These are phyloP conservation scores for Himalopsyche kuldschensis DNA, from an alignment of 2,888 invertebrate genomes.

Conservation along the genomic window DNA sequence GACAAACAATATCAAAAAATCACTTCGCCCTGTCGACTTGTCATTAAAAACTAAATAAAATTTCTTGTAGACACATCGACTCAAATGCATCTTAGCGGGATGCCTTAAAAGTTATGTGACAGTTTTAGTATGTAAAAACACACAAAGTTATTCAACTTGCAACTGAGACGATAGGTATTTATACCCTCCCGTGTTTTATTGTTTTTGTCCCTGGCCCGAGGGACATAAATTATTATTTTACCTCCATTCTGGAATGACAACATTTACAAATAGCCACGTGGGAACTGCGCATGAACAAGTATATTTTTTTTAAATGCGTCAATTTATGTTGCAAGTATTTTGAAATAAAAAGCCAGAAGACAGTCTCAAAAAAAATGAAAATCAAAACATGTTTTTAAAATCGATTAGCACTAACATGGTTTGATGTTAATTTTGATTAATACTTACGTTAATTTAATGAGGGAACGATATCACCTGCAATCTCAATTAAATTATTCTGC, in stretches of 20 bases:
- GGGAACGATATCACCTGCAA: too few relatives aligned
- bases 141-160: conserved; percentile 6
- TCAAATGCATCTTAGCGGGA: conserved; percentile 11
- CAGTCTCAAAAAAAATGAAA: too few relatives aligned
- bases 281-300: too few relatives aligned
- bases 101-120: conserved; percentile 32
- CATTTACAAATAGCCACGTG: too few relatives aligned
- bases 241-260: not conserved
- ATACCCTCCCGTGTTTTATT: not conserved
- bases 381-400: too few relatives aligned
- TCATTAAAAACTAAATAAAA: not conserved
- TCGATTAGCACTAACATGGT: too few relatives aligned
- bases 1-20: not conserved
- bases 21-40: not conserved
- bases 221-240: not conserved
- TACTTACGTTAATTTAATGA: too few relatives aligned
- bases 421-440: too few relatives aligned
- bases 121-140: conserved; percentile 37
- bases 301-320: too few relatives aligned
- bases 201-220: not conserved
- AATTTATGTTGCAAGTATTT: too few relatives aligned
- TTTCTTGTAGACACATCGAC: not conserved
- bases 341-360: too few relatives aligned
- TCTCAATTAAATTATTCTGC: too few relatives aligned
- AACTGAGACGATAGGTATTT: not conserved